phyloP scores from a whole-genome alignment of 2,113 vertebrate species.

The human (Homo sapiens) region DNA sequence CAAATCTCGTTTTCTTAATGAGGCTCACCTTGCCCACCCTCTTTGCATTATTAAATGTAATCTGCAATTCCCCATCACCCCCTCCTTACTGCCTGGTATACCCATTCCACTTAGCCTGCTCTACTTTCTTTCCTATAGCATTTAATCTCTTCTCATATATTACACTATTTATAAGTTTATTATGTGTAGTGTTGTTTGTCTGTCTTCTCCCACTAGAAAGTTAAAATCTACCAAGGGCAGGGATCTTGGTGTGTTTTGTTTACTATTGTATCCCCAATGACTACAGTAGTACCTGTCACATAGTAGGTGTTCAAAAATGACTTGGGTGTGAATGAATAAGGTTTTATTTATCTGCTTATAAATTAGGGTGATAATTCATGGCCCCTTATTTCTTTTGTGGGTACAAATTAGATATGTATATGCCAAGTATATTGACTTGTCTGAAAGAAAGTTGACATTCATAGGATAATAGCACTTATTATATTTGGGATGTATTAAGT shows the following conservation, averaged over 20 bases:
- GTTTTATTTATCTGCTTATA: not conserved
- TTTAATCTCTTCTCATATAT: not conserved
- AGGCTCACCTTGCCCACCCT: not conserved
- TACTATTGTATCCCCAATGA: not conserved
- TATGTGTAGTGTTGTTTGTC: not conserved
- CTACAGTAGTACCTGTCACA: not conserved
- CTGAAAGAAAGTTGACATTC: not conserved
- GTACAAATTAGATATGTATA: not conserved
- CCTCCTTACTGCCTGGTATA: not conserved
- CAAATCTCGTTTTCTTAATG: not conserved
- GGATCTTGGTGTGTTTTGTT: not conserved
- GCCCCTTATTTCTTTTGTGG: not conserved
- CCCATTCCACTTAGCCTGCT: not conserved
- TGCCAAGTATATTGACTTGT: not conserved
- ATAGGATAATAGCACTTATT: not conserved
- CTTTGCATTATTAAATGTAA: too few relatives aligned
- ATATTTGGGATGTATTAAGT: not conserved
- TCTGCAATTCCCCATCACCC: fast-evolving
- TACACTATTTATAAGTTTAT: not conserved
- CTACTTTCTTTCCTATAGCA: not conserved
- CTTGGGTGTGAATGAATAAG: not conserved
- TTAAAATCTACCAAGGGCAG: not conserved
- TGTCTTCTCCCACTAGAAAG: not conserved
- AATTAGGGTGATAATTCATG: not conserved
- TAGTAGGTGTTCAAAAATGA: not conserved